Evolutionary conservation across 2,113 vertebrate species (phyloP), one percentile per base, ranked within the genome.

Genomic region (Psophia crepitans): DNA sequence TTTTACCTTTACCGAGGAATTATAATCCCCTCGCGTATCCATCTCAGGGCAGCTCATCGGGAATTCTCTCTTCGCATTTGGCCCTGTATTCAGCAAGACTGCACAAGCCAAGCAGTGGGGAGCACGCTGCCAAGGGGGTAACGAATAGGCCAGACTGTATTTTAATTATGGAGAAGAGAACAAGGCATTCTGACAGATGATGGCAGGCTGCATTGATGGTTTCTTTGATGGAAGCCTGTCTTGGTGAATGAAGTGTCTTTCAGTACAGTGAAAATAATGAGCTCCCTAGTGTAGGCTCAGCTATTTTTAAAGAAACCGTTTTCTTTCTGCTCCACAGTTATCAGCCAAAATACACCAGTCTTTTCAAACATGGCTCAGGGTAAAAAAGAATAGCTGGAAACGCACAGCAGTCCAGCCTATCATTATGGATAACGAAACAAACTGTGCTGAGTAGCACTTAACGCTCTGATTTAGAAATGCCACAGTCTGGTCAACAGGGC

Each of bases 211-310:
- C 90, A 83, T 6, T 69, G 88, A 86, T 71, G 78, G 76, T n/a
- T 79, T 58, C 87, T 96, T 96, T 96, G 95, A 96, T 66, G 88
- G 93, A 97, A 93, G 41, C 73, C 85, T 92, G 85, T 96, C 95
- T 71, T 70, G 58, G 88, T 85, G 81, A 95, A 89, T 78, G 89
- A 91, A 87, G 78, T 53, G 30, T 71, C 85, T 96, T 87, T 96
- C 87, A 73, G 77, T 37, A 19, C 60, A 87, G 79, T 0, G 15
- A 78, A 97, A 96, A 94, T 97, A 96, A 97, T 96, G 96, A 97
- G 96, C 91, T 96, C 96, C 96, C 95, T 41, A 68, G 90, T 64
- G 95, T 66, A 86, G 93, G 83, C 92, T 87, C 87, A 94, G 94
- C 74, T 96, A 89, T 84, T 96, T 95, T 94, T 87, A 94, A 94